Conservation (phyloP, 2,888 invertebrate species). For the Cryptosula pallasiana region DNA sequence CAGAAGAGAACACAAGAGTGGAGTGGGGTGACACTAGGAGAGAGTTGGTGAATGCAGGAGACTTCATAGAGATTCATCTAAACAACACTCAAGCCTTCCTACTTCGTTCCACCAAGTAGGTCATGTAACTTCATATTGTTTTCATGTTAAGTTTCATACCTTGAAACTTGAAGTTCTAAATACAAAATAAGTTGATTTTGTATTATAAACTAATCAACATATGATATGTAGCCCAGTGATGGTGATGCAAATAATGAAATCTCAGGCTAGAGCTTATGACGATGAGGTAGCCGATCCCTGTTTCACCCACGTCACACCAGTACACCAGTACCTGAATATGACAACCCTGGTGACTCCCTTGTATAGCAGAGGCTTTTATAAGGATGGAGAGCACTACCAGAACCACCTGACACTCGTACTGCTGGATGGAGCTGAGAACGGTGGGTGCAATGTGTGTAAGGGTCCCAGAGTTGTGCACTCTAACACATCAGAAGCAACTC, state of each 20-base stretch:
- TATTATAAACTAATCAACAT: background rate
- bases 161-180: too few species aligned
- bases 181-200: too few species aligned
- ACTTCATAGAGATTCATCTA: background rate
- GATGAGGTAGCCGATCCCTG: background rate
- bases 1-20: background rate
- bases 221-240: slow-evolving; percentile 8
- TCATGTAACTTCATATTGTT: too few species aligned
- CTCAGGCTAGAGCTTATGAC: background rate
- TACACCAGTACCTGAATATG: background rate
- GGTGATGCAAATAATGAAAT: slow-evolving; percentile 1
- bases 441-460: background rate
- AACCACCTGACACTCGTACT: background rate
- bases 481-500: too few species aligned
- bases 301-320: background rate
- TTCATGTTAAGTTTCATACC: too few species aligned
- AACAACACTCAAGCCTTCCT: background rate
- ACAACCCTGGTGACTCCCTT: slow-evolving; percentile 1
- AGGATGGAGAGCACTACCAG: background rate
- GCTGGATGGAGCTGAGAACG: background rate
- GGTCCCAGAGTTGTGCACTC: too few species aligned
- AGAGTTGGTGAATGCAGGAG: background rate
- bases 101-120: background rate
- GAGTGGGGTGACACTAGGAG: background rate
- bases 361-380: background rate